Percentiles rank a stretch among this genome's conserved stretches.
Evolutionary conservation across 2,797 vertebrate species (phyloP).

Genomic region (Siniperca scherzeri): DNA sequence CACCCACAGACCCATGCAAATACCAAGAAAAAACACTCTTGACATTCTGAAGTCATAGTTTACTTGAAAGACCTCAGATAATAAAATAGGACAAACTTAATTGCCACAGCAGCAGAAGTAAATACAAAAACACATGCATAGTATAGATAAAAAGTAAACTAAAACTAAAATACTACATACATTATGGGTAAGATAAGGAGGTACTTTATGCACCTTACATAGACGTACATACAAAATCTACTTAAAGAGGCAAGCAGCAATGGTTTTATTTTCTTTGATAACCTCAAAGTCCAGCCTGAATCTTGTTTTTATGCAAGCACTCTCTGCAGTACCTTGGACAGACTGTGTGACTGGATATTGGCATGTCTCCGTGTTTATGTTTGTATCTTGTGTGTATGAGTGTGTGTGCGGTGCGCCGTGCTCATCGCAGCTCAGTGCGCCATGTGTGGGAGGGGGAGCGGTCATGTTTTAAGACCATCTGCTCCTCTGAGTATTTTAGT

Average conservation of each 20-base stretch:
- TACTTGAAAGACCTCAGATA: background rate
- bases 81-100: background rate
- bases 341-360: constrained; percentile 72
- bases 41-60: background rate
- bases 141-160: background rate
- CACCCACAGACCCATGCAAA: background rate
- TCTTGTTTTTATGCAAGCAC: constrained; percentile 50
- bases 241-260: constrained; percentile 9
- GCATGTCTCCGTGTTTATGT: constrained; percentile 70
- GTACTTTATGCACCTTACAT: background rate
- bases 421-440: constrained; percentile 62
- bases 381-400: constrained; percentile 46
- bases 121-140: background rate
- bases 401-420: constrained; percentile 45
- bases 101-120: background rate
- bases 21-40: background rate
- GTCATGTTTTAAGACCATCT: constrained; percentile 87
- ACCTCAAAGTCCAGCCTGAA: constrained; percentile 46
- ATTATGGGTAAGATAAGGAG: background rate
- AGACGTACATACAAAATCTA: background rate
- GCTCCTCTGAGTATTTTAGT: constrained; percentile 85
- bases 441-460: constrained; percentile 76
- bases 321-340: constrained; percentile 66
- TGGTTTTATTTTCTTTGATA: constrained; percentile 31
- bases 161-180: background rate